Conservation (phyloP, 2,113 vertebrate species). For the Myanophis thanlyinensis region DNA sequence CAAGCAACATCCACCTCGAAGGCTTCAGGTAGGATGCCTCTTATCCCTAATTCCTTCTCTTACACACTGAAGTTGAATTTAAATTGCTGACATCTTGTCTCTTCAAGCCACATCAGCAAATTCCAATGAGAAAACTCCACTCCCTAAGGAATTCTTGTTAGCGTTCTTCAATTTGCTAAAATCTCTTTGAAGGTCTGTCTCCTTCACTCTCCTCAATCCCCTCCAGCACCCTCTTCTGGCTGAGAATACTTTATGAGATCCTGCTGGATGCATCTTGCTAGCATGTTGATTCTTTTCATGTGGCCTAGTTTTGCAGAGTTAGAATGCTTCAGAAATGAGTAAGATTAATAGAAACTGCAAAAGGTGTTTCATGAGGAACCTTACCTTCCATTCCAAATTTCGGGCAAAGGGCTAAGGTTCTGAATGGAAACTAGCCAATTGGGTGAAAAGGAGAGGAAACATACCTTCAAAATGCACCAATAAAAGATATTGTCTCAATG, state of each 20-base stretch:
- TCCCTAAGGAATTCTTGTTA: neutral
- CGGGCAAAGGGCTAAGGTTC: neutral
- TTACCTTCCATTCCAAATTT: neutral
- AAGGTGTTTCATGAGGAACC: neutral
- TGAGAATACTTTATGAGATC: neutral
- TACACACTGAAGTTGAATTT: neutral
- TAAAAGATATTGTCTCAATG: neutral
- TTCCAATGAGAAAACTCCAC: neutral
- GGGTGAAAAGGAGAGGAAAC: neutral
- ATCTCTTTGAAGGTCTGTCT: neutral
- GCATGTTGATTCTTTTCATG: neutral
- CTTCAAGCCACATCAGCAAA: no score
- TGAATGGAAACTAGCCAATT: neutral
- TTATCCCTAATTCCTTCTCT: neutral
- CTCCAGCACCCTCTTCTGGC: neutral
- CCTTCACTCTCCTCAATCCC: neutral
- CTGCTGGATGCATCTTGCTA: neutral
- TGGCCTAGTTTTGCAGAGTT: neutral
- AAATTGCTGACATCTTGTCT: neutral
- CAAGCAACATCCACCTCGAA: conserved; percentile 73
- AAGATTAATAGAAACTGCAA: neutral
- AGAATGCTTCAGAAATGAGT: neutral
- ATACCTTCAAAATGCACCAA: neutral
- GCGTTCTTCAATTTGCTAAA: neutral
- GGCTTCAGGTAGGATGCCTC: conserved; percentile 69